Evolutionary conservation across 2,888 invertebrate genomes (phyloP), one percentile per base, ranked within the genome.

Genomic region (Dynastes grantii): DNA sequence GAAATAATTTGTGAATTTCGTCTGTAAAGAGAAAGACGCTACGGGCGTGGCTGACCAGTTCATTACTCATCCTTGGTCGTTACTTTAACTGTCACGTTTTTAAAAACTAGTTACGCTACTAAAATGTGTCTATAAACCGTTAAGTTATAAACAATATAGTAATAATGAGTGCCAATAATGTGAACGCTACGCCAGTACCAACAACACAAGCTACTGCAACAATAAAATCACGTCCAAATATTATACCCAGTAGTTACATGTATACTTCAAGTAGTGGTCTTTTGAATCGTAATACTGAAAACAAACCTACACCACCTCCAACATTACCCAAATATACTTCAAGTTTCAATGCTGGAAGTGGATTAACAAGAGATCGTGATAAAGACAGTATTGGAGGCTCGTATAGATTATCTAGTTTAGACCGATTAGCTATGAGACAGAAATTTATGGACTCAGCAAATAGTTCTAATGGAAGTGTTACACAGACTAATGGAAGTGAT

Each of bases 381-480:
- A 90, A 91, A 82, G 94, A 94, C 85, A 92, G 93, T 84, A 90
- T 92, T 81, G 94, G 94, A 83, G 94, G 94, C 85, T 95, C 95
- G 77, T 96, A 95, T 89, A 90, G 93, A 81, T 91, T 96, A 84
- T 94, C 95, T 77, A 95, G 95, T 87, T 92, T 96, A 81, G 96
- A 96, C 89, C 92, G 95, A 87, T 90, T 96, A 86, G 96, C 96
- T 67, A 92, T 95, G 84, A 91, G 95, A 80, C 96, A 96, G 88
- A 93, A 95, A 87, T 93, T 95, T 85, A 93, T 95, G 86, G 95
- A 95, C 86, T 83, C 82, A 64, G 80, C 84, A 37, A 80, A 84
- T 53, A 83, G 84, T 53, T 85, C 86, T 45, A 87, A 87, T 83
- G 87, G 87, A 55, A 90, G 91, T 85, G 80, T 84, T 49, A 91